Evolutionary conservation across 2,113 vertebrate genomes (phyloP).

Genomic region (Lepus europaeus): DNA sequence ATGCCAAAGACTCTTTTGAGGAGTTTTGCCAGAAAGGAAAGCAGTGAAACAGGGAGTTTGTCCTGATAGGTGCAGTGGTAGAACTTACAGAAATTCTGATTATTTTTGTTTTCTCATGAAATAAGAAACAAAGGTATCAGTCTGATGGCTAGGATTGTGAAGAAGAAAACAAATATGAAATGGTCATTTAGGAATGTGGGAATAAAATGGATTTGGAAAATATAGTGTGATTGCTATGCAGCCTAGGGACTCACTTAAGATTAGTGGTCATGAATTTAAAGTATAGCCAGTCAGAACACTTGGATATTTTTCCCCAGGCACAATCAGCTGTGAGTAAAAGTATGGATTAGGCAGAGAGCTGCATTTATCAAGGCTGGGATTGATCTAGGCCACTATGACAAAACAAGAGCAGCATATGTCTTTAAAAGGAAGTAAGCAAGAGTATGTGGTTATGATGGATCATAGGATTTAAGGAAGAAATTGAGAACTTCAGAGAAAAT

Average conservation of each 20-base stretch:
- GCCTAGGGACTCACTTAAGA: neutral
- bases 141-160: neutral
- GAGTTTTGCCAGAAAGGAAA: neutral
- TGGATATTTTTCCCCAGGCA: neutral
- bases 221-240: neutral
- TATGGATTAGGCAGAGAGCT: neutral
- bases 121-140: slow-evolving; percentile 27
- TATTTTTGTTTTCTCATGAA: neutral
- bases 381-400: neutral
- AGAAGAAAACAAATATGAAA: neutral
- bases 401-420: neutral
- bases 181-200: neutral
- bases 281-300: neutral
- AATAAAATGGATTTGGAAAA: neutral
- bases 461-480: neutral
- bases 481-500: neutral
- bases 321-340: neutral
- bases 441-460: neutral
- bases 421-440: neutral
- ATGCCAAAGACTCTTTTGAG: neutral
- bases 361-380: neutral
- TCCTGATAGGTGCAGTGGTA: neutral
- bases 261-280: neutral
- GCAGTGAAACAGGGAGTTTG: slow-evolving; percentile 14
- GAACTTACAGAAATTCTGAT: neutral